Evolutionary conservation across 2,797 vertebrate genomes (phyloP).

Genomic region (Sebastes diploproa): DNA sequence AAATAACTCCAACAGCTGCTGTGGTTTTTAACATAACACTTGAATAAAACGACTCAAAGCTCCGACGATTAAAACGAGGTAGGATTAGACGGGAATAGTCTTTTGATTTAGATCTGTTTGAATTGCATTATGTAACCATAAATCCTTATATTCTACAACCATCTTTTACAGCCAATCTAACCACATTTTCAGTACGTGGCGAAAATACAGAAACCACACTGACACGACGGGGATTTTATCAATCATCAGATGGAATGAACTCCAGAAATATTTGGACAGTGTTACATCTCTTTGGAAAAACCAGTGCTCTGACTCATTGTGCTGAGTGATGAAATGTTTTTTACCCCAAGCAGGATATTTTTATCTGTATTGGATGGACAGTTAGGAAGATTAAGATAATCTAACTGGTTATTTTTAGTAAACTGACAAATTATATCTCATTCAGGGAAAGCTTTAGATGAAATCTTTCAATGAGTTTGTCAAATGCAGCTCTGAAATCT

Average conservation of each 20-base stretch:
- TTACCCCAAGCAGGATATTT: slow-evolving; percentile 8
- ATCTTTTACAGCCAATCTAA: slow-evolving; percentile 28
- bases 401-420: slow-evolving; percentile 50
- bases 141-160: slow-evolving; percentile 21
- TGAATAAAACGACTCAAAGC: slow-evolving; percentile 33
- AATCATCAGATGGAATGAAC: slow-evolving; percentile 10
- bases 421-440: slow-evolving; percentile 36
- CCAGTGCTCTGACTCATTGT: slow-evolving; percentile 1
- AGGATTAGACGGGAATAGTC: slow-evolving; percentile 32
- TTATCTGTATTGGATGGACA: slow-evolving; percentile 24
- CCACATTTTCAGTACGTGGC: slow-evolving; percentile 13
- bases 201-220: slow-evolving; percentile 16
- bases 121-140: slow-evolving; percentile 36
- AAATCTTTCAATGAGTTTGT: slow-evolving; percentile 52
- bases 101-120: slow-evolving; percentile 41
- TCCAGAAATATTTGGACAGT: slow-evolving; percentile 28
- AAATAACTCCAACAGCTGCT: slow-evolving; percentile 42
- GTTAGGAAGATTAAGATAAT: slow-evolving; percentile 41
- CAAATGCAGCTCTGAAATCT: slow-evolving; percentile 32
- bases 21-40: slow-evolving; percentile 10
- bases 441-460: slow-evolving; percentile 35
- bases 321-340: slow-evolving; percentile 11
- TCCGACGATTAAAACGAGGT: slow-evolving; percentile 33
- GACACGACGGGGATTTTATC: slow-evolving; percentile 35
- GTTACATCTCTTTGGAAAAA: not conserved